Evolutionary conservation across 2,797 vertebrate genomes (phyloP).

Genomic region (Eutrigla gurnardus): DNA sequence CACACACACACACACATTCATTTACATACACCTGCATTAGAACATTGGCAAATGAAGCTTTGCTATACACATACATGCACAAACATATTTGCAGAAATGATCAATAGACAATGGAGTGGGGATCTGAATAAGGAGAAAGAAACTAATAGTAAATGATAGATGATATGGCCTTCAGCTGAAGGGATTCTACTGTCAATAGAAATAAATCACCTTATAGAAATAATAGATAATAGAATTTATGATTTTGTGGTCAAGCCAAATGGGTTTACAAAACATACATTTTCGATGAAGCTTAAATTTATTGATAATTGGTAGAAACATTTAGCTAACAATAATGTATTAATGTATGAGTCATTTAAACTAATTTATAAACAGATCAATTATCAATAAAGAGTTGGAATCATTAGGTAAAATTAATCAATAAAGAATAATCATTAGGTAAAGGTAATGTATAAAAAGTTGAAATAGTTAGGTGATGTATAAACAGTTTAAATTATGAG

Average conservation of each 20-base stretch:
- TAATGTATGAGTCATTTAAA: background rate
- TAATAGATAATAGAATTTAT: background rate
- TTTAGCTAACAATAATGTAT: background rate
- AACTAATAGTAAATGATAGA: background rate
- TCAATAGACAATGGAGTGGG: background rate
- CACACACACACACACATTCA: slow-evolving; percentile 1
- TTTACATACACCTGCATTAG: background rate
- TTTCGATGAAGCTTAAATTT: background rate
- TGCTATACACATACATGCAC: background rate
- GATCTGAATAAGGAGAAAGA: background rate
- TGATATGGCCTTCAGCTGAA: background rate
- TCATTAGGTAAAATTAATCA: background rate
- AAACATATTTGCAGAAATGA: background rate
- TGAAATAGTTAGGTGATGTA: background rate
- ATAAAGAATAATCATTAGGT: background rate
- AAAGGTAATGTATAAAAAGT: background rate
- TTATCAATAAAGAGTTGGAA: background rate
- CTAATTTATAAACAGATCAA: background rate
- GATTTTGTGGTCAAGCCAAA: background rate
- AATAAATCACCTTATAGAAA: background rate
- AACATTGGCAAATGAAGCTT: slow-evolving; percentile 5
- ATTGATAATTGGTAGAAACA: background rate
- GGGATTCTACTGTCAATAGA: slow-evolving; percentile 14
- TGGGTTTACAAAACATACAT: background rate
- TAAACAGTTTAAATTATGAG: background rate